These are phyloP conservation scores for Heliconius aoede DNA, from an alignment of 2,888 invertebrate genomes.

Conservation along the genomic window DNA sequence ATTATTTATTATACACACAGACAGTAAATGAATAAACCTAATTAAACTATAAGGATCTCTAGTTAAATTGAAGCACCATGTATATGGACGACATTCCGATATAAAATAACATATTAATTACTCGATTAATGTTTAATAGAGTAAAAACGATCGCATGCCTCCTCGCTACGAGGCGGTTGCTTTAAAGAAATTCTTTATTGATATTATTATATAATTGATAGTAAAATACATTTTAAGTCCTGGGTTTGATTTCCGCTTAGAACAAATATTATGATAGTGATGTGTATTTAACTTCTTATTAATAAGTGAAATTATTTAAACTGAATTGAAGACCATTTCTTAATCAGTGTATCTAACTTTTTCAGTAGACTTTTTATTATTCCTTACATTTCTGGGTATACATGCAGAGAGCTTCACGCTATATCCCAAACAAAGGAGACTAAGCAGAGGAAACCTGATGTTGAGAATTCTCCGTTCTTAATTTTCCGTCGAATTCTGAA, in stretches of 20 bases:
- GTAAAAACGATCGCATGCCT: constrained; percentile 19
- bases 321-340: no score
- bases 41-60: constrained; percentile 31
- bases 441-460: background rate
- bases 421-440: background rate
- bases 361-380: no score
- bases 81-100: constrained; percentile 14
- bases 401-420: background rate
- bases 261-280: background rate
- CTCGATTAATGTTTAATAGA: constrained; percentile 14
- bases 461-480: background rate
- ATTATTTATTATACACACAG: constrained; percentile 1
- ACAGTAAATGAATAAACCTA: background rate
- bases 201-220: no score
- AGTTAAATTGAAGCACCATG: constrained; percentile 15
- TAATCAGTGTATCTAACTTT: no score
- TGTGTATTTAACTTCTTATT: no score
- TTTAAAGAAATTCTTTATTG: constrained; percentile 13
- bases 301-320: no score
- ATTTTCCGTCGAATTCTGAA: background rate
- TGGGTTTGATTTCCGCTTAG: constrained; percentile 6
- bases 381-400: no score
- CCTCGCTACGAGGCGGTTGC: background rate
- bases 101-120: constrained; percentile 20
- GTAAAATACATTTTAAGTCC: background rate